These are phyloP conservation scores for Cinara cedri DNA, from an alignment of 2,888 invertebrate species.

Conservation along the genomic window DNA sequence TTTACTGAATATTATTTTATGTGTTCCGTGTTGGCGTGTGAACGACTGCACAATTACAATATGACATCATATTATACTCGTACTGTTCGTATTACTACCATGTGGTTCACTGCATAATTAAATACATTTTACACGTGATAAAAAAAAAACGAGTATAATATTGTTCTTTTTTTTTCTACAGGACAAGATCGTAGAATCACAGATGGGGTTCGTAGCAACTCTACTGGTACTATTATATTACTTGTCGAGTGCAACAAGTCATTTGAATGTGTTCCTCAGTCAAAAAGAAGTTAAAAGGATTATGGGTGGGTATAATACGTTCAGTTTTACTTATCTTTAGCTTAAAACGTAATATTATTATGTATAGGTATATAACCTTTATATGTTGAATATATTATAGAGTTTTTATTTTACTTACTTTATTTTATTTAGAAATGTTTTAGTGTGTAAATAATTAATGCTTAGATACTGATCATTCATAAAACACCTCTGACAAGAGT, in stretches of 20 bases:
- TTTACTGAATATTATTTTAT: conserved; percentile 1
- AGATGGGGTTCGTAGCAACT: conserved; percentile 36
- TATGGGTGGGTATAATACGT: conserved; percentile 72
- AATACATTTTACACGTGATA: neutral
- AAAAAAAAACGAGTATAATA: neutral
- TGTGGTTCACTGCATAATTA: conserved; percentile 32
- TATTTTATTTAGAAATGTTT: too few relatives aligned
- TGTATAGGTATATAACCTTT: neutral
- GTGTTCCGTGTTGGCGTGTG: conserved; percentile 25
- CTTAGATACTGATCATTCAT: too few relatives aligned
- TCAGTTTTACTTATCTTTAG: neutral
- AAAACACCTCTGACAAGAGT: too few relatives aligned
- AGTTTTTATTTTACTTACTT: neutral
- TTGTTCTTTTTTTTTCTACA: conserved; percentile 13
- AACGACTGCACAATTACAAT: conserved; percentile 28
- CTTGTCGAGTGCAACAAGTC: conserved; percentile 63
- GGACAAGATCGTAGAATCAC: conserved; percentile 20
- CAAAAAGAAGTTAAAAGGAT: conserved; percentile 80
- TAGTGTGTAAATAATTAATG: too few relatives aligned
- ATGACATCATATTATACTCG: conserved; percentile 30
- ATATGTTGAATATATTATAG: neutral
- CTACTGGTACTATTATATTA: conserved; percentile 30
- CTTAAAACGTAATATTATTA: neutral
- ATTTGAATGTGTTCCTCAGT: conserved; percentile 81
- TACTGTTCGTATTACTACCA: neutral